Evolutionary conservation across 2,113 vertebrate species (phyloP), one percentile per base, ranked within the genome.

Genomic region (Merops nubicus): DNA sequence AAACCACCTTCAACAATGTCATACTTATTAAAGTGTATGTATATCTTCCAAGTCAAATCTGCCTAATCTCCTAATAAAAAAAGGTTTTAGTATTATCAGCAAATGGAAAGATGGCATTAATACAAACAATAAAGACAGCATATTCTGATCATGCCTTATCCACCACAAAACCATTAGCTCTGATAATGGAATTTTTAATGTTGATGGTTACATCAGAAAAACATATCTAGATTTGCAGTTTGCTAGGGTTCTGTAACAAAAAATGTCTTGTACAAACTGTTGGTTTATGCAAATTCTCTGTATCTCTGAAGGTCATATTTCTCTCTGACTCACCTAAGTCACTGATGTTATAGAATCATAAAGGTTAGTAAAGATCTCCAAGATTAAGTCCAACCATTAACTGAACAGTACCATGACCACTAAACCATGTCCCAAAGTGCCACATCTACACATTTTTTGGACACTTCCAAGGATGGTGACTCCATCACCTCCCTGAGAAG

Each of bases 11-110:
- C 60, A 88, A 59, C 76, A 67, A 69, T 80, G 54, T 79, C 54
- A 50, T 50, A 15, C 2, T 0, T 45, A 68, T 62, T 53, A 78
- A 36, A 34, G 8, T 12, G 8, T 12, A 38, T 47, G 13, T 45
- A 0, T 47, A 60, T 42, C 33, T 93, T 89, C 53, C 54, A 76
- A 94, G 59, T 19, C 15, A 82, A 91, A 91, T 79, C 74, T 88
- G 72, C 63, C 76, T 85, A 82, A 93, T 96, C 74, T 91, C 47
- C 60, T 88, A 85, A 72, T 33, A 79, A 85, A 91, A 93, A 73
- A 50, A 83, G 40, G 36, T 31, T 92, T 96, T 64, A 64, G 22
- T 42, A 36, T 62, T 75, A 79, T 69, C 57, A 93, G 40, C 36
- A 82, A 91, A 85, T 15, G 34, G 53, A 57, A 89, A 62, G 38